Evolutionary conservation across 1,140 invertebrate genomes (phyloP).

Genomic region (Hetaerina americana): DNA sequence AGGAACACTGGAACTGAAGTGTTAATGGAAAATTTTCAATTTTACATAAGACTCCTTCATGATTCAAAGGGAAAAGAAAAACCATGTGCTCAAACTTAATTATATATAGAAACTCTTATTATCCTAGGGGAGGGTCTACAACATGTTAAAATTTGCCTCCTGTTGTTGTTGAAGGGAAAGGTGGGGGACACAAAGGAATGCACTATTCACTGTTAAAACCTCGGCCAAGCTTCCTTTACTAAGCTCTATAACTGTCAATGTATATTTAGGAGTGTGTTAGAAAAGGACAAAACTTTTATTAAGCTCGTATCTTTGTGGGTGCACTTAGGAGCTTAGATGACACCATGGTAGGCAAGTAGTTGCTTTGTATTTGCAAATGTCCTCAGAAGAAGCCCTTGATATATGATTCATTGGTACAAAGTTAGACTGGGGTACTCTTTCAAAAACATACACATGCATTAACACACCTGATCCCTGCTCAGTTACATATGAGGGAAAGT

Average conservation of each 20-base stretch:
- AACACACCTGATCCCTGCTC: neutral
- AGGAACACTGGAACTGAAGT: neutral
- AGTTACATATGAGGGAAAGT: neutral
- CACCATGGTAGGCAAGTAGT: neutral
- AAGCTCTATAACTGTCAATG: neutral
- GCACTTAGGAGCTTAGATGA: neutral
- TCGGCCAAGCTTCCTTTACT: neutral
- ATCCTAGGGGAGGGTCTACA: neutral
- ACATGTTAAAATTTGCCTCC: neutral
- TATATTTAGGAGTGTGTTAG: neutral
- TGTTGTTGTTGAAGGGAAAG: neutral
- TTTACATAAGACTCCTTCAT: neutral
- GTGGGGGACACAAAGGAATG: neutral
- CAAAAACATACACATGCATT: neutral
- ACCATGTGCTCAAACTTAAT: neutral
- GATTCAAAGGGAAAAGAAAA: neutral
- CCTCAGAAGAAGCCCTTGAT: neutral
- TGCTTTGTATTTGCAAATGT: neutral
- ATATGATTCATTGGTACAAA: neutral
- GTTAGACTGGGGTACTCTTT: neutral
- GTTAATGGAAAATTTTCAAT: neutral
- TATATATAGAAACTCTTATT: neutral
- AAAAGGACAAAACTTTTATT: neutral
- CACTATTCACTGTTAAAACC: neutral
- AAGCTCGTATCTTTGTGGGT: neutral